Conservation (phyloP, 2,797 vertebrate genomes). For the Sternotherus odoratus region DNA sequence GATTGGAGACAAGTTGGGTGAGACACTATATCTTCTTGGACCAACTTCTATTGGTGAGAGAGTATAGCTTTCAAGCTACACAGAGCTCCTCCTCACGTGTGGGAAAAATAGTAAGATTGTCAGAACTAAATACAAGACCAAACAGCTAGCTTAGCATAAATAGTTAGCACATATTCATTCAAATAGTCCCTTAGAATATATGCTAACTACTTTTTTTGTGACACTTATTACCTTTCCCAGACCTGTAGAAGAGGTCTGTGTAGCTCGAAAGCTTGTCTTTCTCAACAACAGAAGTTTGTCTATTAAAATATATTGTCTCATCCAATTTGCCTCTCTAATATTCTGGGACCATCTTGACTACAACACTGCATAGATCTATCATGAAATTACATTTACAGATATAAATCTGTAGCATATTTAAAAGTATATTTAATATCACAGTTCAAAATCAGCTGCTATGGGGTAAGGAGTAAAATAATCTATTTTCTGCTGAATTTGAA, state of each 20-base stretch:
- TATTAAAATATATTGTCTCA: too few species aligned
- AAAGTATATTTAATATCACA: neutral
- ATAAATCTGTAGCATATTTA: neutral
- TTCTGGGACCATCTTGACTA: neutral
- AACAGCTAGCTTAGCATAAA: neutral
- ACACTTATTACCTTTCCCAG: too few species aligned
- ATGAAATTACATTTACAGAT: neutral
- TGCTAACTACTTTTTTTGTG: neutral
- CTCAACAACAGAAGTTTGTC: too few species aligned
- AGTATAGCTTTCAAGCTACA: neutral
- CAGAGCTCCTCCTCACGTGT: neutral
- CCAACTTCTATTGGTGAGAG: neutral
- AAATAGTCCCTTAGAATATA: neutral
- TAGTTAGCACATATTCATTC: too few species aligned
- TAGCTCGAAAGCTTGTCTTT: too few species aligned
- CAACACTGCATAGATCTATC: neutral
- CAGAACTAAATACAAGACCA: neutral
- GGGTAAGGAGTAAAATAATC: neutral
- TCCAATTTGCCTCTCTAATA: neutral
- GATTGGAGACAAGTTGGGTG: neutral
- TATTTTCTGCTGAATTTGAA: constrained; percentile 23
- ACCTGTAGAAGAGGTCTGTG: too few species aligned
- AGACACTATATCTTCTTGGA: neutral
- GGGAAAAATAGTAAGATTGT: neutral
- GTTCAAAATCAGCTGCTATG: neutral